Percentiles rank a stretch among this genome's conserved stretches.
These are phyloP conservation scores for Chrysoperla carnea DNA, from an alignment of 1,140 invertebrate genomes.

Conservation along the genomic window DNA sequence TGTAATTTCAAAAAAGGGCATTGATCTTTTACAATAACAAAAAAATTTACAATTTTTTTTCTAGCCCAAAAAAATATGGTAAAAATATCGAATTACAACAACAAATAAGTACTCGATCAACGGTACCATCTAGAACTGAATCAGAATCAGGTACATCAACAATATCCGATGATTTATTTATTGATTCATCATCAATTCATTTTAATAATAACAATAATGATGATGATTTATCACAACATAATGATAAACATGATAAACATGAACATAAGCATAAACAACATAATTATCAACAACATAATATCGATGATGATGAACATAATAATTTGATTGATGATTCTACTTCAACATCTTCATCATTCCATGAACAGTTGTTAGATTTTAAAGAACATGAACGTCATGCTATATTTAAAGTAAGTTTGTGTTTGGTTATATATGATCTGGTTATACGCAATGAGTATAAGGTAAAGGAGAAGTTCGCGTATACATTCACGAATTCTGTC, in stretches of 20 bases:
- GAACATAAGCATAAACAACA: constrained; percentile 18
- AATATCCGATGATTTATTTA: constrained; percentile 11
- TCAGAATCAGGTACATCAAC: constrained; percentile 20
- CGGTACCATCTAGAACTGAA: constrained; percentile 22
- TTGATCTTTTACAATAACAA: too few relatives aligned
- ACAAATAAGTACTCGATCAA: too few relatives aligned
- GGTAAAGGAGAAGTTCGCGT: too few relatives aligned
- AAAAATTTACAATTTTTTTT: too few relatives aligned
- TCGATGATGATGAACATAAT: constrained; percentile 23
- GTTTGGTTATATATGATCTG: background rate
- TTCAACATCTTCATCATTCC: constrained; percentile 18
- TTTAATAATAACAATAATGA: background rate
- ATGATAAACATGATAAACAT: constrained; percentile 22
- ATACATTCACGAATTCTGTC: too few relatives aligned
- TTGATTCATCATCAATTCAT: background rate
- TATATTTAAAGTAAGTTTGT: constrained; percentile 27
- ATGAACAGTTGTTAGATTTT: constrained; percentile 39
- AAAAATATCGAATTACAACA: too few relatives aligned
- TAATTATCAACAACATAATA: constrained; percentile 10
- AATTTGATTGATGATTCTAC: constrained; percentile 31
- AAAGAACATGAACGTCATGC: constrained; percentile 41
- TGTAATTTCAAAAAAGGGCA: too few relatives aligned
- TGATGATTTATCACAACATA: constrained; percentile 4
- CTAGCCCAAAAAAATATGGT: too few relatives aligned
- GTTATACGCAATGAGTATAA: too few relatives aligned